Conservation (phyloP, 2,888 invertebrate species). For the Acleris emargana region DNA sequence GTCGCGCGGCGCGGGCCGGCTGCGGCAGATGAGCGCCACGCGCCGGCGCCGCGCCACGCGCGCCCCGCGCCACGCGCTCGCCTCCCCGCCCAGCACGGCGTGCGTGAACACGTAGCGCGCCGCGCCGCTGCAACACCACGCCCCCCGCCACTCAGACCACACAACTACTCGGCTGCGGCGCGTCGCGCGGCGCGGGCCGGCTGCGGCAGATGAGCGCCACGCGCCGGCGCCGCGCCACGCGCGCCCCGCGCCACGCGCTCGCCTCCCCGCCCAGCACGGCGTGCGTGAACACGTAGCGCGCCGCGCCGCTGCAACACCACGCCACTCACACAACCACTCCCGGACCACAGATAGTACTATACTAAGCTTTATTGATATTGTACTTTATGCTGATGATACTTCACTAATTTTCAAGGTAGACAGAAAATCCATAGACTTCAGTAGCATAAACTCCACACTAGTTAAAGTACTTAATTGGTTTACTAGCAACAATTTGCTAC, state of each 20-base stretch:
- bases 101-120: slow-evolving; percentile 96
- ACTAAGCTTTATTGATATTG: too few relatives aligned
- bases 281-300: slow-evolving; percentile 95
- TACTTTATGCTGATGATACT: too few relatives aligned
- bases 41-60: slow-evolving; percentile 52
- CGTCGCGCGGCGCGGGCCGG: slow-evolving; percentile 39
- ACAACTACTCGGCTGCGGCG: too few relatives aligned
- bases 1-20: slow-evolving; percentile 40
- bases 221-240: slow-evolving; percentile 52
- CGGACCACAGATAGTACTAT: too few relatives aligned
- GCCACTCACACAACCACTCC: too few relatives aligned
- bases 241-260: slow-evolving; percentile 64
- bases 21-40: slow-evolving; percentile 62
- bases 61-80: slow-evolving; percentile 71
- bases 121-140: slow-evolving; percentile 82
- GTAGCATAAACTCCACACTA: too few relatives aligned
- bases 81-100: slow-evolving; percentile 87
- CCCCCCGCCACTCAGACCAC: too few relatives aligned
- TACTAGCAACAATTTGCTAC: too few relatives aligned
- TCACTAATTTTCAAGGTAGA: too few relatives aligned
- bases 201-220: slow-evolving; percentile 63
- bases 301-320: slow-evolving; percentile 83
- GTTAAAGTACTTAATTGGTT: too few relatives aligned
- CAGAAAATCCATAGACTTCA: too few relatives aligned
- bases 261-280: slow-evolving; percentile 88